Evolutionary conservation across 1,140 invertebrate species (phyloP).

Genomic region (Penaeus indicus): DNA sequence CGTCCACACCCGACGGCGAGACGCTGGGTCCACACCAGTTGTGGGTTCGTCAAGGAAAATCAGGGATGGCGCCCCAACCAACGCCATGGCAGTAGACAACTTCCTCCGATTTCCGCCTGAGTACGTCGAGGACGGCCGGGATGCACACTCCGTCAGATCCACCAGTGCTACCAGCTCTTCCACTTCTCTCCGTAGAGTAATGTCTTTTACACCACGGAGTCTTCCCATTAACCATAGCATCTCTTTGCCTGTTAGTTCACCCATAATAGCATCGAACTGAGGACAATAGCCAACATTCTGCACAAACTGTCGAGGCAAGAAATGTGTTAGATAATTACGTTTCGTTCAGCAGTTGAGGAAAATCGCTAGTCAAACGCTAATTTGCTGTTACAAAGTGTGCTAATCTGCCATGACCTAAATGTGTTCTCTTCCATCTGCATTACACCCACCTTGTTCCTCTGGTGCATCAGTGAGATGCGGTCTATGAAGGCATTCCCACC

Average conservation of each 20-base stretch:
- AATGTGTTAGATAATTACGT: conserved; percentile 57
- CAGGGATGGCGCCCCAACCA: conserved; percentile 82
- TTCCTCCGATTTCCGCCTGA: conserved; percentile 89
- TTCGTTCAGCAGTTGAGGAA: too few species aligned
- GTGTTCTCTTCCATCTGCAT: background rate
- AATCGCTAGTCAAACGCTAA: too few species aligned
- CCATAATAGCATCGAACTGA: conserved; percentile 85
- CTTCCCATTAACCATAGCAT: conserved; percentile 74
- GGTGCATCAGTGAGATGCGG: conserved; percentile 48
- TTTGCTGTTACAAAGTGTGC: too few species aligned
- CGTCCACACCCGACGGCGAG: conserved; percentile 77
- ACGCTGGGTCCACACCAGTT: conserved; percentile 72
- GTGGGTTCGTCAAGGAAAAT: conserved; percentile 76
- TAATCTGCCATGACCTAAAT: too few species aligned
- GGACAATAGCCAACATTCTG: conserved; percentile 81
- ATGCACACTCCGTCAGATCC: conserved; percentile 69
- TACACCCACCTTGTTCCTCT: conserved; percentile 42
- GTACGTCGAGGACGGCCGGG: conserved; percentile 70
- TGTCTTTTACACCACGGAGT: conserved; percentile 71
- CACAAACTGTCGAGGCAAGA: conserved; percentile 60
- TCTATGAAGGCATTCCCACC: conserved; percentile 66
- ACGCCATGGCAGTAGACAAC: conserved; percentile 85
- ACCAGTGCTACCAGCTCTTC: conserved; percentile 71
- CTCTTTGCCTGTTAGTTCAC: conserved; percentile 77
- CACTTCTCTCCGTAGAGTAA: conserved; percentile 68